A percentile compares a stretch with the other conserved stretches of the same genome.
Evolutionary conservation across 2,797 vertebrate species (phyloP).

Genomic region (Trachops cirrhosus): DNA sequence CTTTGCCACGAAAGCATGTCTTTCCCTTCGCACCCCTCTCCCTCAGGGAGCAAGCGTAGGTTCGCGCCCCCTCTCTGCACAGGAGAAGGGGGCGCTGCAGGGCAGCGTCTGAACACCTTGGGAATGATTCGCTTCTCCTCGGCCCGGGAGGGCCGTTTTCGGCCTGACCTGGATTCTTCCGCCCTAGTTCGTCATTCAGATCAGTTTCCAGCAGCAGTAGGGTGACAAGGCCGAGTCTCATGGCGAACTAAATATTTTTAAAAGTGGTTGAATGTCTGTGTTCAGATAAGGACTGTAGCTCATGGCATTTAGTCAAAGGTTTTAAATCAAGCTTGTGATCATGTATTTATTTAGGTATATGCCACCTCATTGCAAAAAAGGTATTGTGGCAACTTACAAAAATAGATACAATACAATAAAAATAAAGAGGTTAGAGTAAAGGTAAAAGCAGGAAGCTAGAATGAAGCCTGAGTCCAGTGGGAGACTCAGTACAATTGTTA

Average conservation of each 20-base stretch:
- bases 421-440: background rate
- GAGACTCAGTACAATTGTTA: background rate
- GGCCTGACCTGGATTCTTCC: background rate
- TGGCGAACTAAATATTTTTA: background rate
- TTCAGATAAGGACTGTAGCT: background rate
- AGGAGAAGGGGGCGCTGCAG: background rate
- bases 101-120: background rate
- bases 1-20: background rate
- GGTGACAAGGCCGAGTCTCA: background rate
- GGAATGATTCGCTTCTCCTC: background rate
- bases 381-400: slow-evolving; percentile 52
- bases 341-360: slow-evolving; percentile 53
- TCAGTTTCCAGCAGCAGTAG: background rate
- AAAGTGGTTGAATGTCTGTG: background rate
- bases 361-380: slow-evolving; percentile 29
- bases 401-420: slow-evolving; percentile 43
- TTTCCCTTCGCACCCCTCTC: background rate
- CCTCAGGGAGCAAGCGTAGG: rapidly evolving
- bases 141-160: background rate
- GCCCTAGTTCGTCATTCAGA: background rate
- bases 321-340: slow-evolving; percentile 22
- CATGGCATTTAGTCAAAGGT: background rate
- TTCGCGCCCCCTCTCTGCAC: background rate
- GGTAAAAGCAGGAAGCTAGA: slow-evolving; percentile 11
- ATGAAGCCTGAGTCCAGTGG: background rate